Conservation (phyloP, 2,888 invertebrate genomes). For the Dolichopus griseipennis region DNA sequence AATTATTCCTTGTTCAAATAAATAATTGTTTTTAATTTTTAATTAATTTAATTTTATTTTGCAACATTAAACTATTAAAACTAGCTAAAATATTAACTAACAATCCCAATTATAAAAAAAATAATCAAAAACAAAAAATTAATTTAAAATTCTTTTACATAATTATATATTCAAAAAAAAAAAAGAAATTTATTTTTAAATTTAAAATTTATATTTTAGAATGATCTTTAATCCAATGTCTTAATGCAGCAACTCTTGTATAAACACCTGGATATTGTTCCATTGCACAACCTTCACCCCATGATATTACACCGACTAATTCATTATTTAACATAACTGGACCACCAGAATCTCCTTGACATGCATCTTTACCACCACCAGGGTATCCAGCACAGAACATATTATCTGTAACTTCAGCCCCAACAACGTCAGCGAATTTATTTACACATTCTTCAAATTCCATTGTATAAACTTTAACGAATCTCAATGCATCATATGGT, state of each 20-base stretch:
- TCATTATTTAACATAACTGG: slow-evolving; percentile 17
- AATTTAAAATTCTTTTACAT: too few species aligned
- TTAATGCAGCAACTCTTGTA: slow-evolving; percentile 34
- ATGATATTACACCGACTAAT: slow-evolving; percentile 43
- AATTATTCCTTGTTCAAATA: too few species aligned
- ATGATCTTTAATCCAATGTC: slow-evolving; percentile 29
- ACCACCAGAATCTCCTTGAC: slow-evolving; percentile 17
- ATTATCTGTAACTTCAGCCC: slow-evolving; percentile 11
- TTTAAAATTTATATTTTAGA: not conserved
- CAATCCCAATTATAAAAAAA: too few species aligned
- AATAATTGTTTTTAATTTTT: too few species aligned
- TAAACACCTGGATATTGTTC: slow-evolving; percentile 45
- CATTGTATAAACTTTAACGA: slow-evolving; percentile 11
- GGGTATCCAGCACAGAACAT: slow-evolving; percentile 16
- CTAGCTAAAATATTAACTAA: too few species aligned
- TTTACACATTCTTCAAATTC: slow-evolving; percentile 16
- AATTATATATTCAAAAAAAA: too few species aligned
- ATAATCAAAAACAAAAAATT: too few species aligned
- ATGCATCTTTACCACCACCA: slow-evolving; percentile 18
- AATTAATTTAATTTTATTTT: too few species aligned
- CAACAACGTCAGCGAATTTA: not conserved
- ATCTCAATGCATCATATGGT: slow-evolving; percentile 11
- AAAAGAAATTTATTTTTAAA: not conserved
- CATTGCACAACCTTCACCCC: slow-evolving; percentile 45
- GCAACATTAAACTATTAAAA: too few species aligned